A percentile compares a stretch with the other conserved stretches of the same genome.
These are phyloP conservation scores for Syrrhaptes paradoxus DNA, from an alignment of 2,113 vertebrate genomes.

Conservation along the genomic window DNA sequence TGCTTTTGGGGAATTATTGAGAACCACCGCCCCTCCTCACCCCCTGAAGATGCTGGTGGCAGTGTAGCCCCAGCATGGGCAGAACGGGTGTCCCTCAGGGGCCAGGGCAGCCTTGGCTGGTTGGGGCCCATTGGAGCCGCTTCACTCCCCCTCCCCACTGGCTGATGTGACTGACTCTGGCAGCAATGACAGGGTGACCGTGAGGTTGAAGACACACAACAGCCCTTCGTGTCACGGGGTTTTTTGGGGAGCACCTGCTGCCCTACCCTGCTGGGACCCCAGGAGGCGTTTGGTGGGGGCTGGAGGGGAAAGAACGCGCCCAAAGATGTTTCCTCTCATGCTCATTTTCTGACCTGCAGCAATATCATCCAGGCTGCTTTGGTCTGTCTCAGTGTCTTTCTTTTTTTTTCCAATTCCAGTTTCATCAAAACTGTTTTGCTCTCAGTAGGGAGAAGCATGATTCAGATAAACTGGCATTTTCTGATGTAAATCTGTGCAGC, in stretches of 20 bases:
- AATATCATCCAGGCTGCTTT: background rate
- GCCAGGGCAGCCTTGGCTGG: accelerated
- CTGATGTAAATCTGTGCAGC: background rate
- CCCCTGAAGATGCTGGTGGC: accelerated
- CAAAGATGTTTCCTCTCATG: background rate
- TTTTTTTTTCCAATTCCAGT: background rate
- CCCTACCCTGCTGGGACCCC: background rate
- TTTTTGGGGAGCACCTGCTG: accelerated
- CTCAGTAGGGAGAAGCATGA: background rate
- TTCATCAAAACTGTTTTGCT: background rate
- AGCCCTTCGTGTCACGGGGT: accelerated
- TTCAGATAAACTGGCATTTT: background rate
- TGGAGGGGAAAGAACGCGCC: accelerated
- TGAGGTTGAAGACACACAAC: background rate
- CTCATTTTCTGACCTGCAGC: background rate
- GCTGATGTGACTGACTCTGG: accelerated
- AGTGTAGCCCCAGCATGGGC: accelerated
- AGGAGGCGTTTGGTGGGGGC: background rate
- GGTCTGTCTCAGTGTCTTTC: background rate
- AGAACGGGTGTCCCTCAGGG: background rate
- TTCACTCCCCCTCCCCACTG: background rate
- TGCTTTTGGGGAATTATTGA: background rate
- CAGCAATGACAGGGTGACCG: accelerated
- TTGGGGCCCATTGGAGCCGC: accelerated
- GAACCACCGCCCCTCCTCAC: accelerated